phyloP scores from a whole-genome alignment of 2,797 vertebrate genomes.

The Chaetodon trifasciatus region DNA sequence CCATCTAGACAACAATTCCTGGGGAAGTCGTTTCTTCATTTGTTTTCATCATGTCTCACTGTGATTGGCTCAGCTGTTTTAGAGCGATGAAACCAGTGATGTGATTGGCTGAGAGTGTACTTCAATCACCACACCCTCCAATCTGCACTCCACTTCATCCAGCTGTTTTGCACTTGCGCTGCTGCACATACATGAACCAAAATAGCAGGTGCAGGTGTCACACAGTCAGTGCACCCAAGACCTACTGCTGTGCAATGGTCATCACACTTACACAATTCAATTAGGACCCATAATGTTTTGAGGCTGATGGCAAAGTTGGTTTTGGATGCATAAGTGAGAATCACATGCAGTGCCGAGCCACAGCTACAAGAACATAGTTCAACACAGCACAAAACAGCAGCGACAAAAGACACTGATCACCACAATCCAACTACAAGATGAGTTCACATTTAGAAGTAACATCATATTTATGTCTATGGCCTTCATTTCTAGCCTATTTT shows the following conservation, averaged over 20 bases:
- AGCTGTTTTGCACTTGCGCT: neutral
- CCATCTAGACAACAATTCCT: neutral
- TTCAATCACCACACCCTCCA: neutral
- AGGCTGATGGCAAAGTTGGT: too few species aligned
- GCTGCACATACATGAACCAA: constrained; percentile 2
- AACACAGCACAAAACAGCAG: neutral
- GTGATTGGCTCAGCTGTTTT: neutral
- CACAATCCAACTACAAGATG: neutral
- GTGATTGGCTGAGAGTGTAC: neutral
- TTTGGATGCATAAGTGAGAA: neutral
- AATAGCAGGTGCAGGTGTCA: neutral
- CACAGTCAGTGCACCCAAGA: too few species aligned
- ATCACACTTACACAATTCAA: too few species aligned
- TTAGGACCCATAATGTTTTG: too few species aligned
- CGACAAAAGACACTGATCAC: neutral
- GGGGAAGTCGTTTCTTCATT: neutral
- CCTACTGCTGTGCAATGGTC: too few species aligned
- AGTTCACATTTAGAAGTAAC: neutral
- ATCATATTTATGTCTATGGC: too few species aligned
- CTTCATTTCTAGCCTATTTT: neutral
- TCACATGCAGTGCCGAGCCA: neutral
- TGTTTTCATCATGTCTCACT: neutral
- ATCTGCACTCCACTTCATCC: neutral
- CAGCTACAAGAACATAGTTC: neutral
- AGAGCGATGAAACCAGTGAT: neutral